phyloP scores from a whole-genome alignment of 1,140 invertebrate species.

The Meloidogyne exigua region DNA sequence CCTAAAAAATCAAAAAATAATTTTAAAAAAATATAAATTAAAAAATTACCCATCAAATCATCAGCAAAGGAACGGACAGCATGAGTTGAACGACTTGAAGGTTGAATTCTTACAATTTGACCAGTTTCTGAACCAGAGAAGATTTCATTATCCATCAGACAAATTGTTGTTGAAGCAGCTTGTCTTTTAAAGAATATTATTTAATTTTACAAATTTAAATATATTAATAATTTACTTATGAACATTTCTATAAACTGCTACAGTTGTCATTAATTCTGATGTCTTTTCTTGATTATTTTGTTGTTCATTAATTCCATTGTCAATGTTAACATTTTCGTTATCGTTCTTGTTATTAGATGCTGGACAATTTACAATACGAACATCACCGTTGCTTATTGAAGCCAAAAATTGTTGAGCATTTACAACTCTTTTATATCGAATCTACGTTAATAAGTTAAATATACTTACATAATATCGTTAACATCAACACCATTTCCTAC shows the following conservation, averaged over 20 bases:
- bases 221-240: slow-evolving; percentile 6
- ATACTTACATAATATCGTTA: slow-evolving; percentile 22
- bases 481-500: slow-evolving; percentile 12
- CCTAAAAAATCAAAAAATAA: slow-evolving; percentile 7
- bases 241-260: slow-evolving; percentile 13
- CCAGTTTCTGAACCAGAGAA: slow-evolving; percentile 31
- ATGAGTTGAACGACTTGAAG: slow-evolving; percentile 2
- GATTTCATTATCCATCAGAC: slow-evolving; percentile 24
- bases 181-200: neutral
- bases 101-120: slow-evolving; percentile 24
- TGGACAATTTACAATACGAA: slow-evolving; percentile 14
- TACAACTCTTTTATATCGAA: neutral
- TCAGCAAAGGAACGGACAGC: slow-evolving; percentile 17
- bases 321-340: neutral
- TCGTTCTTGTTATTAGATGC: neutral
- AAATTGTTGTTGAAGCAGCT: slow-evolving; percentile 26
- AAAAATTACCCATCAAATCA: slow-evolving; percentile 13
- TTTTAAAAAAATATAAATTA: neutral
- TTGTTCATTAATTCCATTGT: neutral
- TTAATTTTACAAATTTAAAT: too few species aligned
- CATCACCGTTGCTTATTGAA: slow-evolving; percentile 16
- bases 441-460: neutral
- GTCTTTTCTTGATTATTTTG: neutral
- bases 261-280: neutral
- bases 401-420: slow-evolving; percentile 18